These are phyloP conservation scores for Drosophila quadrilineata DNA, from an alignment of 1,140 invertebrate species.

Conservation along the genomic window DNA sequence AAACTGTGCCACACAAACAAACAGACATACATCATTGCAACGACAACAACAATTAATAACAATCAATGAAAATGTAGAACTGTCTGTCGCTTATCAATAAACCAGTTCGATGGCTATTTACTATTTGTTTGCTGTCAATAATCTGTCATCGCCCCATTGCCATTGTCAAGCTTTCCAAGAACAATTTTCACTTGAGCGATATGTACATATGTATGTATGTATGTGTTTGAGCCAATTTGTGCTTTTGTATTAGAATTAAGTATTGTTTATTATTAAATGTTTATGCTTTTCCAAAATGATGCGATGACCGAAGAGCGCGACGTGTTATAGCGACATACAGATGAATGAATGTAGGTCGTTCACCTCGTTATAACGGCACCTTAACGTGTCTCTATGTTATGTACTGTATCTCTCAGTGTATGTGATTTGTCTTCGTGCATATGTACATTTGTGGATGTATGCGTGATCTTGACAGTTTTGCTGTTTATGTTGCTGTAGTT, in stretches of 20 bases:
- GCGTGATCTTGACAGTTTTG: constrained; percentile 72
- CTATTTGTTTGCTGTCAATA: constrained; percentile 68
- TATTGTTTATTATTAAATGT: constrained; percentile 71
- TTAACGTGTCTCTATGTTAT: no score
- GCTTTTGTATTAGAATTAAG: constrained; percentile 57
- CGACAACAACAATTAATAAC: constrained; percentile 63
- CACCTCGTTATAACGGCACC: constrained; percentile 78
- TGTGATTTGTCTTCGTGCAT: neutral
- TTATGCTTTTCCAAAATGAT: constrained; percentile 45
- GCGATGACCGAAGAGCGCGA: constrained; percentile 11
- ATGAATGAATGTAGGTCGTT: constrained; percentile 69
- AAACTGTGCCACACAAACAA: constrained; percentile 60
- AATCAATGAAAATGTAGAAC: constrained; percentile 65
- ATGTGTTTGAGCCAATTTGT: constrained; percentile 30
- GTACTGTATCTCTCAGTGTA: neutral
- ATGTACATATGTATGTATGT: no score
- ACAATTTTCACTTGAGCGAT: constrained; percentile 59
- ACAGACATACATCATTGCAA: constrained; percentile 55
- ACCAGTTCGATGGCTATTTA: constrained; percentile 50
- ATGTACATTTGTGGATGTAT: constrained; percentile 10
- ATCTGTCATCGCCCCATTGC: constrained; percentile 45
- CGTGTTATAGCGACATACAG: constrained; percentile 15
- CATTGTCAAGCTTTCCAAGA: constrained; percentile 46
- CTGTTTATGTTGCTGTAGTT: constrained; percentile 47
- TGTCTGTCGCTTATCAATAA: constrained; percentile 62